A percentile compares a stretch with the other conserved stretches of the same genome.
Conservation (phyloP, 2,888 invertebrate species). For the Plebejus argus region DNA sequence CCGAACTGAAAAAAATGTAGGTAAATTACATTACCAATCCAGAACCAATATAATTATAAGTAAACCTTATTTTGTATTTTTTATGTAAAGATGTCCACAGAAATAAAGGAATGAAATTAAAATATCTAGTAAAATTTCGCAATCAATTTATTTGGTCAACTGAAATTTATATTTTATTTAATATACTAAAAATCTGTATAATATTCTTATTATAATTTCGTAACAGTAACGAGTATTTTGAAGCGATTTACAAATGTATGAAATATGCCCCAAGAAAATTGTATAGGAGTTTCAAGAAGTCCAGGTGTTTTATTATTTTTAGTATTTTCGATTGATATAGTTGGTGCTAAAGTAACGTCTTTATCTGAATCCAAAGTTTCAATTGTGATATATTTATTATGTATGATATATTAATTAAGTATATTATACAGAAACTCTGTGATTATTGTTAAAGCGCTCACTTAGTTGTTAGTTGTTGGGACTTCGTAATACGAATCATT, state of each 20-base stretch:
- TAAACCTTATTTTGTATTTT: neutral
- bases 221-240: no score
- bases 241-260: neutral
- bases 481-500: no score
- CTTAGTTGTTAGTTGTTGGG: no score
- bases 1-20: neutral
- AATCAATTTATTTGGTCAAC: neutral
- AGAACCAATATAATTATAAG: neutral
- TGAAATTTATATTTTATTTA: neutral
- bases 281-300: neutral
- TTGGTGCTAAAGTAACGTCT: no score
- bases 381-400: neutral
- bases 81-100: neutral
- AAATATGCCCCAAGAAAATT: neutral
- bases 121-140: neutral
- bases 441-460: no score
- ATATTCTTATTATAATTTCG: no score
- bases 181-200: no score
- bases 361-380: neutral
- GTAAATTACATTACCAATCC: neutral
- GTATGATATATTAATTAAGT: no score
- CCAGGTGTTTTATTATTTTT: neutral
- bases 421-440: no score
- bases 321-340: neutral
- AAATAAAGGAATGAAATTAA: neutral